A percentile compares a stretch with the other conserved stretches of the same genome.
Evolutionary conservation across 2,797 vertebrate species (phyloP).

Genomic region (Squalus acanthias): DNA sequence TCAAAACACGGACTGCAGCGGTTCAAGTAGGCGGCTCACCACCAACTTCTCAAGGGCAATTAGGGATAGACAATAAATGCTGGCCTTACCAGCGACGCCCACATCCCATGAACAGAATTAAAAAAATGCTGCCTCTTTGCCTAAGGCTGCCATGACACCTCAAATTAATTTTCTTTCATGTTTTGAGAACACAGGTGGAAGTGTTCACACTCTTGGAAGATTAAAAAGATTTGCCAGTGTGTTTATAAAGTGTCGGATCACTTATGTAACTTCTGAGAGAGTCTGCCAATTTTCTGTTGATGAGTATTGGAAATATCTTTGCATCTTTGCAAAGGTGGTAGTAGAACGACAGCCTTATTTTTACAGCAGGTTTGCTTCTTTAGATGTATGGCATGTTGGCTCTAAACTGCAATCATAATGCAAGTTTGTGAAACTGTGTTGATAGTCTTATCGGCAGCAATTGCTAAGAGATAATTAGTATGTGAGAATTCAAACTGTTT

Average conservation of each 20-base stretch:
- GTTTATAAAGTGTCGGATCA: neutral
- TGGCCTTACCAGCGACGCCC: too few species aligned
- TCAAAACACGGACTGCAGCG: too few species aligned
- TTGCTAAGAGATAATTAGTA: conserved; percentile 6
- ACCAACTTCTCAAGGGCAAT: too few species aligned
- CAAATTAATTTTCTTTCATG: neutral
- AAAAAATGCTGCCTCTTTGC: neutral
- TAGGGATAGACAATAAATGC: too few species aligned
- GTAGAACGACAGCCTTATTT: neutral
- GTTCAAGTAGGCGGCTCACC: too few species aligned
- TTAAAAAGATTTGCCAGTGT: neutral
- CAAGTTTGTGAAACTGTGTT: neutral
- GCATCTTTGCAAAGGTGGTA: neutral
- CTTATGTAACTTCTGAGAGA: neutral
- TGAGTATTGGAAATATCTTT: neutral
- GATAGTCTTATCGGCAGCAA: neutral
- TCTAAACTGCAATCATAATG: neutral
- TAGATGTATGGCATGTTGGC: neutral
- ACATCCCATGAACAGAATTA: too few species aligned
- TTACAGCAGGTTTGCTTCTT: neutral
- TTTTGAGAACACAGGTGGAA: neutral
- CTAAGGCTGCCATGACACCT: neutral
- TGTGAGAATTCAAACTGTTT: conserved; percentile 18
- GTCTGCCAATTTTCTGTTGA: neutral
- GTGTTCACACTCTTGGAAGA: neutral